phyloP scores from a whole-genome alignment of 2,113 vertebrate species.

The Eleginops maclovinus region DNA sequence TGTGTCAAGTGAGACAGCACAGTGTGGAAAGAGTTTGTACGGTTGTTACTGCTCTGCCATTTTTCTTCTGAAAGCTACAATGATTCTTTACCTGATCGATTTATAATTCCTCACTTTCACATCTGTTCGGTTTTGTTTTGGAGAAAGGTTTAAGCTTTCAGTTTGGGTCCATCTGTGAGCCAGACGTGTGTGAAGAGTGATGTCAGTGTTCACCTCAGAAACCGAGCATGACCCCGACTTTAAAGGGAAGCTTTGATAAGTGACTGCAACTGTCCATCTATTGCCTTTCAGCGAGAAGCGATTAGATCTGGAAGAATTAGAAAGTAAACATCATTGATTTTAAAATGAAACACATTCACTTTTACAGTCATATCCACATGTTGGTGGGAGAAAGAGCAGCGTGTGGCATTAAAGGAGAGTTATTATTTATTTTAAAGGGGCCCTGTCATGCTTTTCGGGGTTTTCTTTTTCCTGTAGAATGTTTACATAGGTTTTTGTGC shows the following conservation, averaged over 20 bases:
- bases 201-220: constrained; percentile 30
- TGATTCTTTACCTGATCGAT: constrained; percentile 8
- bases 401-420: not conserved
- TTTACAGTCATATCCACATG: not conserved
- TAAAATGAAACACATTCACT: too few species aligned
- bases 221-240: constrained; percentile 31
- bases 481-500: too few species aligned
- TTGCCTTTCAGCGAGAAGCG: not conserved
- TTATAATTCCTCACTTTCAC: not conserved
- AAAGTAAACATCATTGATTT: not conserved
- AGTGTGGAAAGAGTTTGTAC: constrained; percentile 49
- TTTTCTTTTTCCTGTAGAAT: too few species aligned
- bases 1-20: constrained; percentile 77
- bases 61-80: not conserved
- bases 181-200: constrained; percentile 34
- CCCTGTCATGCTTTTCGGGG: too few species aligned
- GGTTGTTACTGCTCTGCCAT: constrained; percentile 40
- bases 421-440: too few species aligned
- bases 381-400: not conserved
- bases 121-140: constrained; percentile 21
- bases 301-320: constrained; percentile 6
- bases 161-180: constrained; percentile 31
- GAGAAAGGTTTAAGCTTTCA: constrained; percentile 1
- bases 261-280: constrained; percentile 22
- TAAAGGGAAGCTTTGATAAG: constrained; percentile 21